These are phyloP conservation scores for Crotophaga sulcirostris DNA, from an alignment of 2,113 vertebrate species.

Conservation along the genomic window DNA sequence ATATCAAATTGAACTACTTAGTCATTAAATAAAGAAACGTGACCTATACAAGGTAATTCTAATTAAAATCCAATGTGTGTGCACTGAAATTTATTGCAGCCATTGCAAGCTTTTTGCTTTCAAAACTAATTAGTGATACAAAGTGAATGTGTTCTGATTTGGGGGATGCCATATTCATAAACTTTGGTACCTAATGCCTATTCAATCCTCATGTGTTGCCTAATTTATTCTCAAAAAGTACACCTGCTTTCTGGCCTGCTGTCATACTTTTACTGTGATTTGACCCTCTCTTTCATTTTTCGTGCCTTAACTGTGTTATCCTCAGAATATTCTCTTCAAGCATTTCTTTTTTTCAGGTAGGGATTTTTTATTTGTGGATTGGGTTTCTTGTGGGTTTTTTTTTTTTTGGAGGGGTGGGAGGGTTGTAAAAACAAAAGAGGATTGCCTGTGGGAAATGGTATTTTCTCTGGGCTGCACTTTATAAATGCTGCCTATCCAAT, in stretches of 20 bases:
- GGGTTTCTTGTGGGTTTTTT: neutral
- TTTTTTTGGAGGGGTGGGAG: too few relatives aligned
- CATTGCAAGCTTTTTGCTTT: neutral
- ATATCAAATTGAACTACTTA: neutral
- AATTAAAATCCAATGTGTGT: neutral
- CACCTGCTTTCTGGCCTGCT: neutral
- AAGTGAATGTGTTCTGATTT: neutral
- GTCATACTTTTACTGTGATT: neutral
- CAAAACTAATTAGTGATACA: neutral
- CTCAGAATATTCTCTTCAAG: neutral
- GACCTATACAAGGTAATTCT: neutral
- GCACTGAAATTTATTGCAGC: neutral
- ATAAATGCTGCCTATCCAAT: neutral
- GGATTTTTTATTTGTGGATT: neutral
- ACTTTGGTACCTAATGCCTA: neutral
- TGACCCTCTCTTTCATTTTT: neutral
- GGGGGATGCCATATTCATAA: neutral
- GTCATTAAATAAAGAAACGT: neutral
- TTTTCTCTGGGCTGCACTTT: neutral
- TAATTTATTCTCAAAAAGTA: neutral
- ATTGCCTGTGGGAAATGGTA: neutral
- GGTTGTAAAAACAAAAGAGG: neutral
- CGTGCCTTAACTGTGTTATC: neutral
- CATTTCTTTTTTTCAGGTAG: neutral
- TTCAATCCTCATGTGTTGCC: neutral